Conservation (phyloP, 1,140 invertebrate genomes). For the Eurosta solidaginis region DNA sequence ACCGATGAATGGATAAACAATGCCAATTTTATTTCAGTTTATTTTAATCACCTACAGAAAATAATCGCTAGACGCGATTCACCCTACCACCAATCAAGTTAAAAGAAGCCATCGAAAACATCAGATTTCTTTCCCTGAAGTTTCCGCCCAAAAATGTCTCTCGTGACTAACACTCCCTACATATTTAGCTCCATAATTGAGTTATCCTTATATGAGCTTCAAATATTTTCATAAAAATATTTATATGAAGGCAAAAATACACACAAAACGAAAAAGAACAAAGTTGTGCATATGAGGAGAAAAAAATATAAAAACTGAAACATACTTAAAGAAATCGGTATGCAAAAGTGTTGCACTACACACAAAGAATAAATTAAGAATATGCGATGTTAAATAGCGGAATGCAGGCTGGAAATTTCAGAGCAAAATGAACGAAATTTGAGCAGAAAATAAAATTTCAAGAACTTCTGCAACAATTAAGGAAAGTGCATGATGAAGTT, state of each 20-base stretch:
- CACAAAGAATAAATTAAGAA: background rate
- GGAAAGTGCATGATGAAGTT: background rate
- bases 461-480: background rate
- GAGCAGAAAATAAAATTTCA: background rate
- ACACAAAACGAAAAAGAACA: background rate
- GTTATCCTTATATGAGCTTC: too few species aligned
- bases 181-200: too few species aligned
- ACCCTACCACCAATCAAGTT: too few species aligned
- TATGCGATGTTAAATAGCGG: background rate
- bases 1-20: too few species aligned
- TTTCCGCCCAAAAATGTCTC: too few species aligned
- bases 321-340: background rate
- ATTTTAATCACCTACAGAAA: too few species aligned
- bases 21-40: too few species aligned
- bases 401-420: constrained; percentile 3
- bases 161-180: too few species aligned
- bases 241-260: background rate
- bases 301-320: background rate
- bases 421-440: background rate
- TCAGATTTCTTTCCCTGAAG: too few species aligned
- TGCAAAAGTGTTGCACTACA: background rate
- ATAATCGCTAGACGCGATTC: too few species aligned
- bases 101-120: too few species aligned
- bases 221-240: too few species aligned
- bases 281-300: background rate